Evolutionary conservation across 2,797 vertebrate species (phyloP).

Genomic region (Setipinna tenuifilis): DNA sequence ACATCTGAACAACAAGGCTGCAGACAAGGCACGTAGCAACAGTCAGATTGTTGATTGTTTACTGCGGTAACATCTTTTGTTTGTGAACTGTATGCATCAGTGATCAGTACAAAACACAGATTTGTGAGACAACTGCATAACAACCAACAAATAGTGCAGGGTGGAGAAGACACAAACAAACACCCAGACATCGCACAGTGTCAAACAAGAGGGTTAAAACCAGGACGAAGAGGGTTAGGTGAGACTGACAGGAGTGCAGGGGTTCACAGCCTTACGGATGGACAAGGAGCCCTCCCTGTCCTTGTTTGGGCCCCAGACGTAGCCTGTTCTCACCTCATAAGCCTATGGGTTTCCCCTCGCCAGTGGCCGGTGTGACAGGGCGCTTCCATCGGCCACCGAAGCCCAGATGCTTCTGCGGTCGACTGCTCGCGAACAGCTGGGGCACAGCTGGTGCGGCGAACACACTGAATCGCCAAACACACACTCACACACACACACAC

Average conservation of each 20-base stretch:
- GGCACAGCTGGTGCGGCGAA: conserved; percentile 49
- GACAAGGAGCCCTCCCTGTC: conserved; percentile 1
- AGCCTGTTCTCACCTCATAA: conserved; percentile 59
- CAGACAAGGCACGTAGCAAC: background rate
- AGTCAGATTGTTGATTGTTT: conserved; percentile 18
- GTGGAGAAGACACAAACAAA: background rate
- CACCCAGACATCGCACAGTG: background rate
- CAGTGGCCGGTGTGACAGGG: conserved; percentile 39
- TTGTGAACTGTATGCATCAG: background rate
- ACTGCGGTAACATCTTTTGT: background rate
- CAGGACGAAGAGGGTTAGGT: background rate
- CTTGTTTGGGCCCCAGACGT: conserved; percentile 50
- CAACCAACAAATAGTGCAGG: background rate
- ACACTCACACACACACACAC: conserved; percentile 4
- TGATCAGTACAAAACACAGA: background rate
- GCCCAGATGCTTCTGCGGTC: conserved; percentile 53
- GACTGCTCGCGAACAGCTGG: conserved; percentile 48
- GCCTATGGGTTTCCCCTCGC: conserved; percentile 38
- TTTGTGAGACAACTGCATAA: background rate
- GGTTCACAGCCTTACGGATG: background rate
- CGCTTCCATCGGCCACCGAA: conserved; percentile 5
- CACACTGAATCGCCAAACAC: conserved; percentile 41
- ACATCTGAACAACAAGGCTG: background rate
- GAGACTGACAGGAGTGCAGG: background rate
- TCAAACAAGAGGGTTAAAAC: background rate